phyloP scores from a whole-genome alignment of 2,888 invertebrate species.

The Pyrocoelia pectoralis region DNA sequence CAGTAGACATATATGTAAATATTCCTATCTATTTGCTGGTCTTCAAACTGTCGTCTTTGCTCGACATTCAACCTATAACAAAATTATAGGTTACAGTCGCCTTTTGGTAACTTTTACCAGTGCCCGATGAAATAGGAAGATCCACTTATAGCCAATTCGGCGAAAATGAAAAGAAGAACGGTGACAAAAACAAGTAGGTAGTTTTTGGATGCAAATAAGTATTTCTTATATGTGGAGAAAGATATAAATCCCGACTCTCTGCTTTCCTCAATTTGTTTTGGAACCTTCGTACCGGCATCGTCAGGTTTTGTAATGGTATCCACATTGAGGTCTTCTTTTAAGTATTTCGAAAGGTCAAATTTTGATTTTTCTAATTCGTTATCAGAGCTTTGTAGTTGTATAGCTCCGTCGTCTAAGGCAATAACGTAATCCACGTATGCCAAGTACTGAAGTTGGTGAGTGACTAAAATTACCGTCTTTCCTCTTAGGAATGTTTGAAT shows the following conservation, averaged over 20 bases:
- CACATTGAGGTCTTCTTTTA: background rate
- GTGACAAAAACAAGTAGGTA: background rate
- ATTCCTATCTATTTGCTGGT: background rate
- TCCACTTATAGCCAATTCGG: background rate
- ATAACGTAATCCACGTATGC: conserved; percentile 65
- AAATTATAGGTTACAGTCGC: background rate
- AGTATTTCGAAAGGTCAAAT: background rate
- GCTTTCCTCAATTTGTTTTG: background rate
- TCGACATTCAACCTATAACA: background rate
- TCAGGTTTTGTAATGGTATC: background rate
- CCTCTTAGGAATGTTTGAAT: conserved; percentile 65
- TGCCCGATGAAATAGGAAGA: background rate
- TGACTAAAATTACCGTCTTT: conserved; percentile 72
- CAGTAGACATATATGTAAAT: background rate
- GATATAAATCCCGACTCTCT: background rate
- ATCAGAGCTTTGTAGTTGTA: conserved; percentile 19
- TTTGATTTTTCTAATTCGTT: background rate
- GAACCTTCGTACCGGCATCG: background rate
- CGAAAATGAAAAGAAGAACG: background rate
- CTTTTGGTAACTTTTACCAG: background rate
- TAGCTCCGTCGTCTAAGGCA: conserved; percentile 63
- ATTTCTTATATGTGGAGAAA: background rate
- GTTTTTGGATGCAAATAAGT: background rate
- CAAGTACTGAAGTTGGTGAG: conserved; percentile 75
- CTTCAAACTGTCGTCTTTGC: background rate